These are phyloP conservation scores for Leptobrachium ailaonicum DNA, from an alignment of 2,113 vertebrate genomes.

Conservation along the genomic window DNA sequence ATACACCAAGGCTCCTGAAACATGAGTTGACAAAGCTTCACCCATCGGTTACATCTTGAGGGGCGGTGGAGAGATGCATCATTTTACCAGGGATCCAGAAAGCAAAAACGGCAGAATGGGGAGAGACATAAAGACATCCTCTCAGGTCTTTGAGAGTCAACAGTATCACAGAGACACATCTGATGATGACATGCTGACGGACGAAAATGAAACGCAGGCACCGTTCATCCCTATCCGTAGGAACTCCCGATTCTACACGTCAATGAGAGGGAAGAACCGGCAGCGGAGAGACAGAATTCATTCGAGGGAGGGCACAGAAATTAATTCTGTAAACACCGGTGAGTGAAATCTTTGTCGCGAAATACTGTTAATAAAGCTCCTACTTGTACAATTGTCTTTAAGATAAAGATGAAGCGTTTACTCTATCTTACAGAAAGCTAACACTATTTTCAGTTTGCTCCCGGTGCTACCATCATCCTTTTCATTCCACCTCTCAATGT, in stretches of 20 bases:
- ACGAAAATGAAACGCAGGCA: constrained; percentile 15
- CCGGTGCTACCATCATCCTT: no score
- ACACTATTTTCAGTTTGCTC: no score
- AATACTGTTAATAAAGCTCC: no score
- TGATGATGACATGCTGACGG: constrained; percentile 45
- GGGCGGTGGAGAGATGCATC: constrained; percentile 31
- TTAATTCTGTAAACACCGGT: constrained; percentile 56
- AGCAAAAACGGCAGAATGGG: constrained; percentile 3
- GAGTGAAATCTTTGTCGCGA: constrained; percentile 50
- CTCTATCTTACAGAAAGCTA: no score
- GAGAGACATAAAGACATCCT: neutral
- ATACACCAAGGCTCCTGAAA: neutral
- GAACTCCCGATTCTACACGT: constrained; percentile 68
- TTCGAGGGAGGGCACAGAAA: fast-evolving
- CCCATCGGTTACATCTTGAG: neutral
- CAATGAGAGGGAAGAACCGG: constrained; percentile 58
- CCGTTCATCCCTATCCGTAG: constrained; percentile 60
- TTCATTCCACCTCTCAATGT: no score
- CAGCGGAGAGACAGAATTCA: constrained; percentile 44
- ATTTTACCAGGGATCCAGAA: constrained; percentile 16
- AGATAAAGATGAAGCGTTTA: no score
- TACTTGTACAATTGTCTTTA: no score
- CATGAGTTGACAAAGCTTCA: constrained; percentile 14
- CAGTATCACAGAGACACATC: constrained; percentile 47
- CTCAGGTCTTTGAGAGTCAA: constrained; percentile 22